phyloP scores from a whole-genome alignment of 1,140 invertebrate species.

The Heliconius himera region DNA sequence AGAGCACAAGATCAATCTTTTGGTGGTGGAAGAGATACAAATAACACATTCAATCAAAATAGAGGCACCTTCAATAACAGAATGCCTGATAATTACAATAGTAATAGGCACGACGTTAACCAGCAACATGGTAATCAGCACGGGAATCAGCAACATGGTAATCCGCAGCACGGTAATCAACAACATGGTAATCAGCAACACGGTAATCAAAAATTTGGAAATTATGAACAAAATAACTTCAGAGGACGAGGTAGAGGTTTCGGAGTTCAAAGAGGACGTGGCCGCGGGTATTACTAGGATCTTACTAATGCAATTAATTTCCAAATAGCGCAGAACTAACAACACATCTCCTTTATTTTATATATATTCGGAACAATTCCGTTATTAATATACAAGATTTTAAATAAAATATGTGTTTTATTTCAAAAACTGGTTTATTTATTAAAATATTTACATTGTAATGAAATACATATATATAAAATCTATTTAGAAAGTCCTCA shows the following conservation, averaged over 20 bases:
- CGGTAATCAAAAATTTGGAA: conserved; percentile 47
- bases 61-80: conserved; percentile 46
- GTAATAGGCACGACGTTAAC: conserved; percentile 31
- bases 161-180: neutral
- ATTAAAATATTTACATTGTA: conserved; percentile 31
- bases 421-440: conserved; percentile 20
- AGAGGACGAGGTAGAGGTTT: conserved; percentile 56
- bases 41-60: conserved; percentile 41
- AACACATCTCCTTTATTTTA: conserved; percentile 2
- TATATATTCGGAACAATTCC: conserved; percentile 14
- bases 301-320: conserved; percentile 1
- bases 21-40: conserved; percentile 13
- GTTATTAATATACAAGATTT: conserved; percentile 8
- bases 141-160: conserved; percentile 29
- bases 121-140: neutral
- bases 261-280: conserved; percentile 52
- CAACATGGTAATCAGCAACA: conserved; percentile 40
- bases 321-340: neutral
- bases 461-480: neutral
- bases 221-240: conserved; percentile 46
- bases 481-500: conserved; percentile 56
- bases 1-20: conserved; percentile 20
- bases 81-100: conserved; percentile 46
- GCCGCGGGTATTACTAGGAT: conserved; percentile 52
- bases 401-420: conserved; percentile 28